Evolutionary conservation across 2,113 vertebrate species (phyloP).

Genomic region (Lontra canadensis): DNA sequence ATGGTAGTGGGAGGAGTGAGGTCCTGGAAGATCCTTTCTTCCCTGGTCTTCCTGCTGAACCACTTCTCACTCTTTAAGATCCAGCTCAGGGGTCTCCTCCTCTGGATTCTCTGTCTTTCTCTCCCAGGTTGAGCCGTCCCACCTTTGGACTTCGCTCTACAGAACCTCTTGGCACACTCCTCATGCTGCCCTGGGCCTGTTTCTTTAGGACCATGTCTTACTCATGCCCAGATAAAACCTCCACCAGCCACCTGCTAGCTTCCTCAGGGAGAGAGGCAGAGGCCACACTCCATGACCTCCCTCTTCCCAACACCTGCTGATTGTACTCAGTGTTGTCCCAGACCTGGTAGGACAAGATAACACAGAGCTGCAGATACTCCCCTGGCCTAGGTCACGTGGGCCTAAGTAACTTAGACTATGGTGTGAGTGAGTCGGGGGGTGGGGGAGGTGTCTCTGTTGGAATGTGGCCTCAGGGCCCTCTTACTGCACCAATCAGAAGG

Average conservation of each 20-base stretch:
- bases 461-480: not conserved
- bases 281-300: not conserved
- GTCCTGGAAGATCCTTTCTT: not conserved
- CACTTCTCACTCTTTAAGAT: not conserved
- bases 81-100: not conserved
- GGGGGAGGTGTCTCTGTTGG: not conserved
- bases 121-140: not conserved
- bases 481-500: not conserved
- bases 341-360: not conserved
- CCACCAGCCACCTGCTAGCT: not conserved
- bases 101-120: not conserved
- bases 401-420: not conserved
- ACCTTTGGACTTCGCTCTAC: not conserved
- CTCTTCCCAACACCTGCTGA: not conserved
- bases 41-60: not conserved
- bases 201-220: not conserved
- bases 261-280: not conserved
- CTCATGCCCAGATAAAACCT: not conserved
- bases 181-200: not conserved
- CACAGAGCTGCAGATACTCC: not conserved
- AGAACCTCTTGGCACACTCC: not conserved
- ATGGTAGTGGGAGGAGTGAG: not conserved
- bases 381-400: not conserved
- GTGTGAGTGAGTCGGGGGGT: not conserved
- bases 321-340: not conserved